Evolutionary conservation across 2,113 vertebrate genomes (phyloP).

Genomic region (Pleuronectes platessa): DNA sequence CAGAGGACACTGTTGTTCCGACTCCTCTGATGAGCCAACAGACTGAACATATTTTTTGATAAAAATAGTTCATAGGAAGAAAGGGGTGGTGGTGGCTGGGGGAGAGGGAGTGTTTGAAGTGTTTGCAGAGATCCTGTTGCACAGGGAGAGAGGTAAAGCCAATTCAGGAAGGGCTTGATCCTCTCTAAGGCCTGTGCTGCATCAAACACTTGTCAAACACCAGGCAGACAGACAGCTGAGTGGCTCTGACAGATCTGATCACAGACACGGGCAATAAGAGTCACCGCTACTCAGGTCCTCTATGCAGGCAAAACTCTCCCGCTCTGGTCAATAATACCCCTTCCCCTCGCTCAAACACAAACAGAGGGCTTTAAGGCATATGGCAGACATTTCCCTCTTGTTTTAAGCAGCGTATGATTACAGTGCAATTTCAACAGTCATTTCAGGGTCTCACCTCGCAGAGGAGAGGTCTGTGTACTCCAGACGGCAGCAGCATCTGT

Average conservation of each 20-base stretch:
- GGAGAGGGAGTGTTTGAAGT: constrained; percentile 66
- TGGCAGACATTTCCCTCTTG: constrained; percentile 81
- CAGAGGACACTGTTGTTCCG: constrained; percentile 52
- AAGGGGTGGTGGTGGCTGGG: not conserved
- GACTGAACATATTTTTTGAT: constrained; percentile 63
- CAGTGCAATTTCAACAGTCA: constrained; percentile 77
- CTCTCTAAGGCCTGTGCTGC: constrained; percentile 74
- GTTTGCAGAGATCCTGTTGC: constrained; percentile 67
- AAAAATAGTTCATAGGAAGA: constrained; percentile 72
- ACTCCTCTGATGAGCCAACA: constrained; percentile 58
- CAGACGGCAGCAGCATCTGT: constrained; percentile 61
- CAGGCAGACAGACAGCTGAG: constrained; percentile 78
- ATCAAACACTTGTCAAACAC: constrained; percentile 79
- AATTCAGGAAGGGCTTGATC: constrained; percentile 74
- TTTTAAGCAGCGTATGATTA: constrained; percentile 77
- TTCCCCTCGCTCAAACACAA: constrained; percentile 67
- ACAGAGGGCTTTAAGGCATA: constrained; percentile 74
- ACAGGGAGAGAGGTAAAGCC: constrained; percentile 66
- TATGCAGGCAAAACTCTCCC: constrained; percentile 42
- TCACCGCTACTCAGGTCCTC: constrained; percentile 49
- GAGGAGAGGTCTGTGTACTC: constrained; percentile 59
- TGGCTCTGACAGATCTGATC: constrained; percentile 74
- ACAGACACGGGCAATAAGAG: constrained; percentile 69
- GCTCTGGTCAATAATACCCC: constrained; percentile 72
- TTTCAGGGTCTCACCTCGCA: constrained; percentile 77